Evolutionary conservation across 2,113 vertebrate species (phyloP).

Genomic region (Etheostoma cragini): DNA sequence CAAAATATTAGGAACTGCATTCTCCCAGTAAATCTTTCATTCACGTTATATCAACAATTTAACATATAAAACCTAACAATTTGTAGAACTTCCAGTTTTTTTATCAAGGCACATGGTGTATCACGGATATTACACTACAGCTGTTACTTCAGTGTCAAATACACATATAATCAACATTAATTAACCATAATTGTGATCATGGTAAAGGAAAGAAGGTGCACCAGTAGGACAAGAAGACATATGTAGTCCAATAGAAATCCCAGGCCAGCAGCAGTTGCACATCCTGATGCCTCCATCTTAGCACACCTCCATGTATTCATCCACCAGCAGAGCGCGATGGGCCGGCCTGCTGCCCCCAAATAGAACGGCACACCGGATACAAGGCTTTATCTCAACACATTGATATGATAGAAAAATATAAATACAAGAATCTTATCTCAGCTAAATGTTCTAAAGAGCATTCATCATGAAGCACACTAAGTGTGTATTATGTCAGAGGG

Average conservation of each 20-base stretch:
- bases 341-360: conserved; percentile 82
- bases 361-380: conserved; percentile 83
- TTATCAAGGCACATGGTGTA: too few relatives aligned
- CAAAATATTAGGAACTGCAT: too few relatives aligned
- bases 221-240: not conserved
- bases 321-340: conserved; percentile 89
- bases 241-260: not conserved
- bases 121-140: too few relatives aligned
- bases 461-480: conserved; percentile 95
- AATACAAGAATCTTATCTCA: conserved; percentile 97
- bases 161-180: not conserved
- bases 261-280: conserved; percentile 12
- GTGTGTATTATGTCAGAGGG: conserved; percentile 94
- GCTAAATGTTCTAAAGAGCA: conserved; percentile 94
- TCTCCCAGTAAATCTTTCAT: too few relatives aligned
- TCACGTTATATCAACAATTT: too few relatives aligned
- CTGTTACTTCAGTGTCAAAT: too few relatives aligned
- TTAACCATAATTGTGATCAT: not conserved
- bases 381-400: conserved; percentile 93
- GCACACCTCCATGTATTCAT: conserved; percentile 43
- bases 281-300: conserved; percentile 54
- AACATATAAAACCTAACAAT: too few relatives aligned
- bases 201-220: not conserved
- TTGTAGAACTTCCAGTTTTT: too few relatives aligned
- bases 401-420: conserved; percentile 97